Evolutionary conservation across 2,888 invertebrate genomes (phyloP).

Genomic region (Hirtodrosophila alboralis): DNA sequence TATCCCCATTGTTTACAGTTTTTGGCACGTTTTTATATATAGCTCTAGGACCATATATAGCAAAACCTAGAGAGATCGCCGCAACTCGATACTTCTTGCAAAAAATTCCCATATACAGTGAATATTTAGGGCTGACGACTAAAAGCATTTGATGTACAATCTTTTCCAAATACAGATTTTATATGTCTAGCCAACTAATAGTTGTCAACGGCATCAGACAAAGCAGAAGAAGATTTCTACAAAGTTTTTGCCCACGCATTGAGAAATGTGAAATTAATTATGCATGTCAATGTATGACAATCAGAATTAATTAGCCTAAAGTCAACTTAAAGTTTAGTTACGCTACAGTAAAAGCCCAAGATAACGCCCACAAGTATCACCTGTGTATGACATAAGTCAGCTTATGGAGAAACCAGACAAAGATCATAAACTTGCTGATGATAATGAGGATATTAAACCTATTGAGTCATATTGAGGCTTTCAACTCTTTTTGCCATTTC

Average conservation of each 20-base stretch:
- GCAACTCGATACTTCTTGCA: slow-evolving; percentile 24
- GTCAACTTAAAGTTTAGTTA: slow-evolving; percentile 37
- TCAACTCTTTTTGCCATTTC: slow-evolving; percentile 1
- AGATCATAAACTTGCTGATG: slow-evolving; percentile 3
- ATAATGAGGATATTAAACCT: slow-evolving; percentile 3
- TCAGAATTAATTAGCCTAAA: slow-evolving; percentile 57
- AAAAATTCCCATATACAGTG: slow-evolving; percentile 8
- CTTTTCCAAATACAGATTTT: slow-evolving; percentile 1
- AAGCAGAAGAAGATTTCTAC: background rate
- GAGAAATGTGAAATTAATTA: slow-evolving; percentile 60
- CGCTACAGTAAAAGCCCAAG: slow-evolving; percentile 16
- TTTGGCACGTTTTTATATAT: slow-evolving; percentile 50
- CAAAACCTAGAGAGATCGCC: slow-evolving; percentile 5
- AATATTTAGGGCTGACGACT: background rate
- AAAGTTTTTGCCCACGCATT: slow-evolving; percentile 40
- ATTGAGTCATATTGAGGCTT: slow-evolving; percentile 16
- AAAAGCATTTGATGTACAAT: slow-evolving; percentile 19
- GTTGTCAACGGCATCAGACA: slow-evolving; percentile 6
- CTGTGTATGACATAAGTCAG: slow-evolving; percentile 52
- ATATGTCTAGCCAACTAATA: slow-evolving; percentile 12
- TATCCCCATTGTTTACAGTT: slow-evolving; percentile 19
- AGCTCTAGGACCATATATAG: slow-evolving; percentile 13
- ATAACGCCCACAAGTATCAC: slow-evolving; percentile 31
- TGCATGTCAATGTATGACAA: slow-evolving; percentile 53
- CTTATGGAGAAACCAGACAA: background rate